Evolutionary conservation across 2,113 vertebrate species (phyloP).

Genomic region (Apus apus): DNA sequence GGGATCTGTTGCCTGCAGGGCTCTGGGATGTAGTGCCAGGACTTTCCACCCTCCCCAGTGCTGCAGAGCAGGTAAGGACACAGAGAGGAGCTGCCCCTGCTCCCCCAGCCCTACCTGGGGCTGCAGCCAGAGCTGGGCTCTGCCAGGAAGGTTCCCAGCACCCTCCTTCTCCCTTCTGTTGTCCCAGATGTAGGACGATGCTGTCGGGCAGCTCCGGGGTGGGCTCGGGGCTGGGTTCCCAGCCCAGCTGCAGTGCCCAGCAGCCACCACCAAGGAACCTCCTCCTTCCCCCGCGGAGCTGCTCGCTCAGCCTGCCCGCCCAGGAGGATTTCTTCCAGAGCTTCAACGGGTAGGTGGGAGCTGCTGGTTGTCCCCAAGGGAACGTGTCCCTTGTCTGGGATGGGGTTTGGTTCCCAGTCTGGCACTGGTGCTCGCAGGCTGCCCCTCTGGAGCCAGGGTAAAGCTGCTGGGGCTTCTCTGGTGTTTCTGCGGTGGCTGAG

Average conservation of each 20-base stretch:
- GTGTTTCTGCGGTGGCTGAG: background rate
- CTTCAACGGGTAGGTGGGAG: background rate
- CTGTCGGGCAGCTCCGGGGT: accelerated
- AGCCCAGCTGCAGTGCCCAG: background rate
- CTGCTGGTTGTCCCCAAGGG: accelerated
- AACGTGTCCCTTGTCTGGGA: accelerated
- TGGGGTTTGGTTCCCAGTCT: accelerated
- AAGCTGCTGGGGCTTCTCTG: accelerated
- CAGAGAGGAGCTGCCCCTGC: accelerated
- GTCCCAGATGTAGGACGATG: background rate
- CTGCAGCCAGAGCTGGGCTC: background rate
- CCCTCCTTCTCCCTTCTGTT: accelerated
- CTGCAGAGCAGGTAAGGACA: background rate
- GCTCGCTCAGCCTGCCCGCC: background rate
- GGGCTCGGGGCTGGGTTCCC: background rate
- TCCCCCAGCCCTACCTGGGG: background rate
- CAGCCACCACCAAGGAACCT: accelerated
- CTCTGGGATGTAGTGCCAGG: background rate
- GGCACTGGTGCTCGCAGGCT: background rate
- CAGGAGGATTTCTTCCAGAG: background rate
- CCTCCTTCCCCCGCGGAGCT: accelerated
- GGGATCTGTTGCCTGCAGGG: accelerated
- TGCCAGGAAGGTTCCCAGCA: background rate
- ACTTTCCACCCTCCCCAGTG: accelerated
- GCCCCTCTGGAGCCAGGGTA: accelerated